phyloP scores from a whole-genome alignment of 2,113 vertebrate species.

The Xiphorhynchus elegans region DNA sequence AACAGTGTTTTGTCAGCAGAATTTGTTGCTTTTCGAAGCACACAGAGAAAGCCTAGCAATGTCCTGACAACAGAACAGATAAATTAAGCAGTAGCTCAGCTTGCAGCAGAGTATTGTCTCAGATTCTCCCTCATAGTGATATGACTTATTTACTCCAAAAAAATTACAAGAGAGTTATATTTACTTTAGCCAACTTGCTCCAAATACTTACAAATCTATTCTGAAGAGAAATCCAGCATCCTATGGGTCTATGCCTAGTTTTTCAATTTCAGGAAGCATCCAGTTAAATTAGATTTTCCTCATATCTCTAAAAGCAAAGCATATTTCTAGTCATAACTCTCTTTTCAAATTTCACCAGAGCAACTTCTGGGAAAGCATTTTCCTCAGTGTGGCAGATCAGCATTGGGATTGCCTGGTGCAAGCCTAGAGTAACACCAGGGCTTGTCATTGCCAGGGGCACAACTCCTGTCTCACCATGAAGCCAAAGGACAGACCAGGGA shows the following conservation, averaged over 20 bases:
- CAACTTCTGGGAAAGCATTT: background rate
- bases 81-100: background rate
- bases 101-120: background rate
- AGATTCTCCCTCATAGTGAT: background rate
- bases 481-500: background rate
- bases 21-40: background rate
- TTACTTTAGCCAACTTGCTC: background rate
- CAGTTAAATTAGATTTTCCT: background rate
- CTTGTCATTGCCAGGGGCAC: background rate
- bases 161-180: background rate
- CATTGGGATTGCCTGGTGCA: background rate
- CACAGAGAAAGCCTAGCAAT: background rate
- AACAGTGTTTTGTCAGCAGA: background rate
- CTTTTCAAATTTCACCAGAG: background rate
- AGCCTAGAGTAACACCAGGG: background rate
- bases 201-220: background rate
- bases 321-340: background rate
- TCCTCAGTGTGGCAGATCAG: background rate
- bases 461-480: rapidly evolving
- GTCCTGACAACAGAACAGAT: background rate
- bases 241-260: background rate
- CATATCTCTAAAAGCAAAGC: background rate
- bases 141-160: background rate
- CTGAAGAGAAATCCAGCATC: background rate
- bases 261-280: background rate